These are phyloP conservation scores for Mesitornis unicolor DNA, from an alignment of 2,113 vertebrate species.

Conservation along the genomic window DNA sequence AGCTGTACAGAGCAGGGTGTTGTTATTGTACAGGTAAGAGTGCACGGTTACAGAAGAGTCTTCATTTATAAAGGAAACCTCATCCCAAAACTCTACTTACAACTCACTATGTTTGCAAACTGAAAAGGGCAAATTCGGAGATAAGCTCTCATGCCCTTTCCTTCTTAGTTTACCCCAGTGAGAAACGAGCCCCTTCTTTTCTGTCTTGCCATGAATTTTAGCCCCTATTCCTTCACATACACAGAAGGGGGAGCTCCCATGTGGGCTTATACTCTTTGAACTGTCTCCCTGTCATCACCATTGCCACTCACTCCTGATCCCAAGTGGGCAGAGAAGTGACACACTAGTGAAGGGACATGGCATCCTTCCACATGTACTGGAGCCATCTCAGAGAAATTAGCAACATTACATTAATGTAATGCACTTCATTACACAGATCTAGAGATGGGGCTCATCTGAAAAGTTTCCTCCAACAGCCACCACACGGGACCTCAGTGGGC, in stretches of 20 bases:
- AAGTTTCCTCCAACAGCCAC: not conserved
- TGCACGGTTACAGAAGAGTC: not conserved
- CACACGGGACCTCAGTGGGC: not conserved
- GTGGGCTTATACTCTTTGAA: not conserved
- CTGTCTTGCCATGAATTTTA: not conserved
- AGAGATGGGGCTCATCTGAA: not conserved
- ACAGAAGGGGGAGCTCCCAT: not conserved
- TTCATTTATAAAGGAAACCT: not conserved
- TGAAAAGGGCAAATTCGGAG: not conserved
- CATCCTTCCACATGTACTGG: not conserved
- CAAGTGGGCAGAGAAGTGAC: accelerated
- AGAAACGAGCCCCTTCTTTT: not conserved
- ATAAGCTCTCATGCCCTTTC: not conserved
- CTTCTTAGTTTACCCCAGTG: not conserved
- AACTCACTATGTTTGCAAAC: not conserved
- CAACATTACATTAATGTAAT: not conserved
- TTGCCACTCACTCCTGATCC: not conserved
- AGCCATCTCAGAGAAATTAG: not conserved
- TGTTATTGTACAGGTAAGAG: not conserved
- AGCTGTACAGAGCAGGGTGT: not conserved
- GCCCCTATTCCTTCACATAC: not conserved
- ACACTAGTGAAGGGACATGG: not conserved
- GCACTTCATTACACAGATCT: not conserved
- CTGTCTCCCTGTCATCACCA: not conserved
- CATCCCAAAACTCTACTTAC: not conserved